phyloP scores from a whole-genome alignment of 2,888 invertebrate species.

The Epinotia demarniana region DNA sequence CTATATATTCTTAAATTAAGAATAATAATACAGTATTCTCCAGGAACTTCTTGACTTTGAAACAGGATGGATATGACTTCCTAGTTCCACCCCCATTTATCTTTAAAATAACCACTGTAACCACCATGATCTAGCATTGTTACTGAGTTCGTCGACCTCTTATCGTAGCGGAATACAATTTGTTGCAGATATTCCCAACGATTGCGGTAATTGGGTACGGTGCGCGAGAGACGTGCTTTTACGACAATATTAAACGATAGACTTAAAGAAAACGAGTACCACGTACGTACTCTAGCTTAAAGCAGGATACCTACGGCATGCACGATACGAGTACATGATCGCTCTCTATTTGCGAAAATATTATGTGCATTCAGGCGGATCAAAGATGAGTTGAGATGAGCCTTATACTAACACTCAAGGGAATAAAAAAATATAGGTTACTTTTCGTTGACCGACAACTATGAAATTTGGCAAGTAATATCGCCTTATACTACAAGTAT shows the following conservation, averaged over 20 bases:
- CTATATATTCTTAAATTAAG: too few relatives aligned
- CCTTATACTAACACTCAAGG: too few relatives aligned
- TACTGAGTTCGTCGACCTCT: conserved; percentile 64
- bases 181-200: conserved; percentile 79
- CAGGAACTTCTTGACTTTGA: neutral
- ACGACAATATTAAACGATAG: conserved; percentile 32
- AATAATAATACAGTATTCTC: too few relatives aligned
- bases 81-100: conserved; percentile 19
- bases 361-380: neutral
- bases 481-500: too few relatives aligned
- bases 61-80: conserved; percentile 9
- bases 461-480: too few relatives aligned
- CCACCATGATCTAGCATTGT: conserved; percentile 39
- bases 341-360: neutral
- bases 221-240: conserved; percentile 6
- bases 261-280: conserved; percentile 5
- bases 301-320: neutral
- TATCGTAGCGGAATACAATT: conserved; percentile 70
- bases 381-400: neutral
- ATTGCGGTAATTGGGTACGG: conserved; percentile 75
- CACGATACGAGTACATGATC: neutral
- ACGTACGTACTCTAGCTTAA: neutral
- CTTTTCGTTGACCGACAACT: too few relatives aligned
- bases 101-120: conserved; percentile 28
- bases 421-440: too few relatives aligned